phyloP scores from a whole-genome alignment of 2,888 invertebrate species.

The Cryptus armator region DNA sequence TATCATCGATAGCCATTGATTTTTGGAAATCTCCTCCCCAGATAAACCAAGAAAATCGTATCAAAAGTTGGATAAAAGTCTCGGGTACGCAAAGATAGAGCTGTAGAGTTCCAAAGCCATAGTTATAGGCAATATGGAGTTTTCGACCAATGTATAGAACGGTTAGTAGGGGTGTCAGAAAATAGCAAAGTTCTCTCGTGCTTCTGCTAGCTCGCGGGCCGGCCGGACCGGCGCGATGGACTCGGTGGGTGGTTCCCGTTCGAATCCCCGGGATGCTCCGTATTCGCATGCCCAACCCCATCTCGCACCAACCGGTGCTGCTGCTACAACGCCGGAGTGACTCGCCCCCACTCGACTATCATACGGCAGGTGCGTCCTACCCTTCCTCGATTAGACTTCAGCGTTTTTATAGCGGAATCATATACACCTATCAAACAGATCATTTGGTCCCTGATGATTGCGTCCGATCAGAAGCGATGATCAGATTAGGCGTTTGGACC shows the following conservation, averaged over 20 bases:
- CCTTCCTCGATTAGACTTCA: constrained; percentile 22
- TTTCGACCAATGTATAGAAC: constrained; percentile 55
- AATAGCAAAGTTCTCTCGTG: constrained; percentile 75
- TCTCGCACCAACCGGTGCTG: constrained; percentile 70
- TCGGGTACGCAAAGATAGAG: not conserved
- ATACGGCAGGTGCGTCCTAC: constrained; percentile 50
- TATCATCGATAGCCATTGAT: not conserved
- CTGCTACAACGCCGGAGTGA: constrained; percentile 51
- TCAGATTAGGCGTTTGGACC: not conserved
- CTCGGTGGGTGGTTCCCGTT: constrained; percentile 86
- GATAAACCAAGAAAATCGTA: not conserved
- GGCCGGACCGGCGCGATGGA: constrained; percentile 85
- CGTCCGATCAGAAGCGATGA: not conserved
- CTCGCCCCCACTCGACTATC: constrained; percentile 59
- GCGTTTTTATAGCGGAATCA: not conserved
- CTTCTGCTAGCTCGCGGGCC: constrained; percentile 78
- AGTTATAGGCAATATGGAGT: constrained; percentile 23
- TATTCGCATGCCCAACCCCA: constrained; percentile 86
- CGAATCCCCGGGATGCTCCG: constrained; percentile 86
- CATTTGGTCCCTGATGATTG: not conserved
- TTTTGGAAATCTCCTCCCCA: not conserved
- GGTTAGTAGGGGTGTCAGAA: constrained; percentile 73
- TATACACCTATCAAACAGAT: not conserved
- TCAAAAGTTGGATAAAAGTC: not conserved
- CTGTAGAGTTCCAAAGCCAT: not conserved